These are phyloP conservation scores for Anas platyrhynchos DNA, from an alignment of 2,113 vertebrate species.

Conservation along the genomic window DNA sequence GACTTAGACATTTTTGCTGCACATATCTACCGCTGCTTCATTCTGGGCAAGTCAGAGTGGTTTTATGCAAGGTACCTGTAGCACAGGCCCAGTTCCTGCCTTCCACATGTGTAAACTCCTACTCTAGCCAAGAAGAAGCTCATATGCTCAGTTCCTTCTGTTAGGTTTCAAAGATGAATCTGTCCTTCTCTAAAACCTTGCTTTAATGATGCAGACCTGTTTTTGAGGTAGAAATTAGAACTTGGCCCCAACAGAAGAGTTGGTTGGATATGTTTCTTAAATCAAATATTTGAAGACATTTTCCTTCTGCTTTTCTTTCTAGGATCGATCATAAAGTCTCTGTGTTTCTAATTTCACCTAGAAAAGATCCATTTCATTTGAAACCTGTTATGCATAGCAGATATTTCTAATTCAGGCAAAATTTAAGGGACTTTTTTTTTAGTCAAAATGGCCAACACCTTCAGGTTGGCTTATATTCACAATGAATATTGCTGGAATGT, in stretches of 20 bases:
- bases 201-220: background rate
- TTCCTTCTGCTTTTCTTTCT: background rate
- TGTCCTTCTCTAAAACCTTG: background rate
- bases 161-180: background rate
- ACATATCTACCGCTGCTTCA: background rate
- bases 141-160: background rate
- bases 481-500: background rate
- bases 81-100: background rate
- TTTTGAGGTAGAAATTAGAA: background rate
- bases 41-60: background rate
- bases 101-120: background rate
- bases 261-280: background rate
- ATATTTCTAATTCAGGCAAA: background rate
- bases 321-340: background rate
- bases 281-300: background rate
- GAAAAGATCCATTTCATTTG: background rate
- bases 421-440: background rate
- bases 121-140: background rate
- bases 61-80: background rate
- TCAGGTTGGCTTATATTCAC: background rate
- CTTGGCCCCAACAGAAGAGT: background rate
- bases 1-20: background rate
- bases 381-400: background rate
- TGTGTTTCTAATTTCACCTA: background rate
- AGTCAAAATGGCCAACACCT: background rate